Percentiles rank a stretch among this genome's conserved stretches.
Conservation (phyloP, 2,797 vertebrate species). For the Meda fulgida region DNA sequence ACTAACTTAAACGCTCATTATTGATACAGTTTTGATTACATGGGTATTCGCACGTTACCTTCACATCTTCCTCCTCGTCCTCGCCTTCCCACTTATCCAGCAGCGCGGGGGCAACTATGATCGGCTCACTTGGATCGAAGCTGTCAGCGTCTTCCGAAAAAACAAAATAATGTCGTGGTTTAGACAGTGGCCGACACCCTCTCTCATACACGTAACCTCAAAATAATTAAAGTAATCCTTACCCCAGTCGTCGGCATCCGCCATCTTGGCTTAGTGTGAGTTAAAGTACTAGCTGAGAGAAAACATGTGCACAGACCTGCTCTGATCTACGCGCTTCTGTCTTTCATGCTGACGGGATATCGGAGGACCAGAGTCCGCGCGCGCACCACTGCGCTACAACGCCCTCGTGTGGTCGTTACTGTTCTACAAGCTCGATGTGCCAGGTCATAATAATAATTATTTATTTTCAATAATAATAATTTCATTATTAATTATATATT, state of each 20-base stretch:
- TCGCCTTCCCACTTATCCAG: slow-evolving; percentile 87
- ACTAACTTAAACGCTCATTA: neutral
- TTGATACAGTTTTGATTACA: neutral
- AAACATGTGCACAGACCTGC: slow-evolving; percentile 50
- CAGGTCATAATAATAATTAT: too few species aligned
- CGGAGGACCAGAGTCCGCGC: neutral
- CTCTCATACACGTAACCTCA: neutral
- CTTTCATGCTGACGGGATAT: slow-evolving; percentile 24
- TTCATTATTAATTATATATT: neutral
- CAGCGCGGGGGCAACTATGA: slow-evolving; percentile 78
- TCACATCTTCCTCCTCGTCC: slow-evolving; percentile 92
- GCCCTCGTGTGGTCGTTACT: slow-evolving; percentile 31
- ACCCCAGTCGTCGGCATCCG: slow-evolving; percentile 90
- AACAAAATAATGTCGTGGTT: slow-evolving; percentile 57
- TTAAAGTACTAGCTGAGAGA: slow-evolving; percentile 61
- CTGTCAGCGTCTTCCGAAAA: slow-evolving; percentile 84
- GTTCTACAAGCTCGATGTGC: neutral
- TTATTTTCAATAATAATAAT: neutral
- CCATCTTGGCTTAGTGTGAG: slow-evolving; percentile 80
- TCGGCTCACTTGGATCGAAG: slow-evolving; percentile 85
- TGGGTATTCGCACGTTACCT: slow-evolving; percentile 71
- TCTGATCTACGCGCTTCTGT: slow-evolving; percentile 18
- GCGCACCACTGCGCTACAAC: neutral
- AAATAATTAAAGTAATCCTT: slow-evolving; percentile 65
- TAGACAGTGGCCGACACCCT: too few species aligned